These are phyloP conservation scores for Buceros bicornis DNA, from an alignment of 2,797 vertebrate genomes.

Conservation along the genomic window DNA sequence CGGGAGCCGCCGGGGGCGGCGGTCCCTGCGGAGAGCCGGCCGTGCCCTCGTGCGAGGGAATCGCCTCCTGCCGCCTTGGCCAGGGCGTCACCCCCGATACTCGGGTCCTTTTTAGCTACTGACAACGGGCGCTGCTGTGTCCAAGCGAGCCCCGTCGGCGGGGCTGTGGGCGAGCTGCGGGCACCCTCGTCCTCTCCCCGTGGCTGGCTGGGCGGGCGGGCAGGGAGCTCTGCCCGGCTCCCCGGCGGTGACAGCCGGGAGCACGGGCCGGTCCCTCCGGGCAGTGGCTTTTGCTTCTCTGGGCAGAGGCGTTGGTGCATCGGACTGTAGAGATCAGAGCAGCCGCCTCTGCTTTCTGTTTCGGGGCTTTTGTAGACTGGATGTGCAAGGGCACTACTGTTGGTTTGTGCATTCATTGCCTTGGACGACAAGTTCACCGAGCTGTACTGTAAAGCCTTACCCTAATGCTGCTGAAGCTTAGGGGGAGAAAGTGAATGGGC, in stretches of 20 bases:
- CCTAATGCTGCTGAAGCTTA: neutral
- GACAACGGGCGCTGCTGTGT: neutral
- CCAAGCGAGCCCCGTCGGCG: neutral
- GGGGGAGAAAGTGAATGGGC: neutral
- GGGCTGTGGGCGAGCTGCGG: neutral
- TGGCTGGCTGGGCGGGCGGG: too few species aligned
- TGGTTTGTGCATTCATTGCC: rapidly evolving
- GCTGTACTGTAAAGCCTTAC: neutral
- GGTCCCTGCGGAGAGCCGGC: neutral
- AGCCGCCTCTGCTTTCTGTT: neutral
- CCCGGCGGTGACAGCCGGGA: too few species aligned
- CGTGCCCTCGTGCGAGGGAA: too few species aligned
- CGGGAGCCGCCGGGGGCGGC: neutral
- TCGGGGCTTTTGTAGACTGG: neutral
- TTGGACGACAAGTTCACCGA: neutral
- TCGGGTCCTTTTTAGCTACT: too few species aligned
- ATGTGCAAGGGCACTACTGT: rapidly evolving
- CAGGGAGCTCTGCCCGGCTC: too few species aligned
- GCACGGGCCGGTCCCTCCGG: neutral
- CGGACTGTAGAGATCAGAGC: neutral
- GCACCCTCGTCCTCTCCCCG: too few species aligned
- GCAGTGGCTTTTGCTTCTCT: rapidly evolving
- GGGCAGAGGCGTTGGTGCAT: neutral
- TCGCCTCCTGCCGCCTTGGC: neutral
- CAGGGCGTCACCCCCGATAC: neutral